Base-by-base conservation (phyloP, 2,113 vertebrate genomes). In the Rhinolophus ferrumequinum region DNA sequence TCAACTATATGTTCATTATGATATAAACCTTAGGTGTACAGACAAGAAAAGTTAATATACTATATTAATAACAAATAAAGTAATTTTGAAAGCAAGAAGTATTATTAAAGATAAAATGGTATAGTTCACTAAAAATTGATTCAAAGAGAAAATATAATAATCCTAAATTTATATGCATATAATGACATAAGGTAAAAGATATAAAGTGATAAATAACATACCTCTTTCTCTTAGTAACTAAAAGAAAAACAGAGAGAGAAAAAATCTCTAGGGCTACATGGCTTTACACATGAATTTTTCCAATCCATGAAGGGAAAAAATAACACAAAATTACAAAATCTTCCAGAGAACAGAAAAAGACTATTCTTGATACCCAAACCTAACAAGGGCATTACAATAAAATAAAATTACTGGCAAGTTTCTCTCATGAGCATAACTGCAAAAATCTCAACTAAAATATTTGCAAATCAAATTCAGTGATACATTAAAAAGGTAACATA, bases 381-480 rank as follows among this genome's bases (percentile, higher is more conserved):
- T 96, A 84, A 70, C 4, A 82, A 64, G 22, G 14, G 58, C 21
- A 56, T 64, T 56, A 54, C 12, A 87, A 69, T 86, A 52, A 73
- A 88, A 89, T 62, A 86, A 91, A 69, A 82, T 54, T 85, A 64
- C 8, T 64, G 52, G 22, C 24, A 30, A 77, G n/a, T 80, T 70
- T 94, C 11, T 93, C 76, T 83, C 44, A 93, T 62, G 28, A 93
- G 33, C 21, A 35, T 67, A 83, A 75, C n/a, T 90, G 14, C 13
- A 88, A 93, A 87, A 66, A 58, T 66, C 24, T 76, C 92, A 93
- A 70, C 6, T 16, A 89, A 96, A 73, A 85, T 84, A 92, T 77
- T 87, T 83, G 12, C n/a, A 88, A 60, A 88, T 73, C 6, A 86
- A 89, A 56, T 70, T 19, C 14, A 92, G 19, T 76, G 22, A 73